Conservation (phyloP, 1,140 invertebrate genomes). For the Pogonomyrmex barbatus region DNA sequence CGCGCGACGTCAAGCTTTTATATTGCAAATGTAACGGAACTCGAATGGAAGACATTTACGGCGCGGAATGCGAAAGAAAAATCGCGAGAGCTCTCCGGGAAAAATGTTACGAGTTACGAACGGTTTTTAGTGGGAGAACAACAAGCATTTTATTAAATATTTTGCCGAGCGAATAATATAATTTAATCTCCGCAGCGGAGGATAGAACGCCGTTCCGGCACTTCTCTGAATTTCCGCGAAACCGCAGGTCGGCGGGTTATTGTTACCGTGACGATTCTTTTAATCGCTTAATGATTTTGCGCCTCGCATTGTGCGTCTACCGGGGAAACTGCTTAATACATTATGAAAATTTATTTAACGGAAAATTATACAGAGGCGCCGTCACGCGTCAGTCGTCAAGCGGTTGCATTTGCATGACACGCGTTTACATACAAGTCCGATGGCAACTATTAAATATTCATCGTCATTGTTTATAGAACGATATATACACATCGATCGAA, state of each 20-base stretch:
- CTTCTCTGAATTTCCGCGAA: neutral
- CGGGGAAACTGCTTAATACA: constrained; percentile 1
- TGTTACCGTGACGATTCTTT: neutral
- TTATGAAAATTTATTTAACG: constrained; percentile 39
- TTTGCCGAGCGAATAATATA: neutral
- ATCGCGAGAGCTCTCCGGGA: constrained; percentile 1
- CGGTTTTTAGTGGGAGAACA: constrained; percentile 33
- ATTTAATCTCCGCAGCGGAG: neutral
- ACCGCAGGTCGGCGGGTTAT: neutral
- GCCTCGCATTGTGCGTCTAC: neutral
- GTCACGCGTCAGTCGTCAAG: constrained; percentile 10
- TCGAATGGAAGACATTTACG: neutral
- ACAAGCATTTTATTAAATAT: constrained; percentile 31
- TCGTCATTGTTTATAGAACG: constrained; percentile 49
- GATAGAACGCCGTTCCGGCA: no score
- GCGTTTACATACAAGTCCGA: neutral
- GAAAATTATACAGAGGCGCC: constrained; percentile 24
- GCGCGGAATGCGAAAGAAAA: constrained; percentile 24
- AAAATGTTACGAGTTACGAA: constrained; percentile 30
- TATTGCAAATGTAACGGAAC: constrained; percentile 23
- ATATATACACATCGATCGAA: neutral
- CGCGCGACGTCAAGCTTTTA: neutral
- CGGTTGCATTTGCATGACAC: constrained; percentile 33
- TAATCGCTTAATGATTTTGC: neutral
- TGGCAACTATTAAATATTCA: constrained; percentile 50